phyloP scores from a whole-genome alignment of 2,113 vertebrate genomes.

The Myrmecobius fasciatus region DNA sequence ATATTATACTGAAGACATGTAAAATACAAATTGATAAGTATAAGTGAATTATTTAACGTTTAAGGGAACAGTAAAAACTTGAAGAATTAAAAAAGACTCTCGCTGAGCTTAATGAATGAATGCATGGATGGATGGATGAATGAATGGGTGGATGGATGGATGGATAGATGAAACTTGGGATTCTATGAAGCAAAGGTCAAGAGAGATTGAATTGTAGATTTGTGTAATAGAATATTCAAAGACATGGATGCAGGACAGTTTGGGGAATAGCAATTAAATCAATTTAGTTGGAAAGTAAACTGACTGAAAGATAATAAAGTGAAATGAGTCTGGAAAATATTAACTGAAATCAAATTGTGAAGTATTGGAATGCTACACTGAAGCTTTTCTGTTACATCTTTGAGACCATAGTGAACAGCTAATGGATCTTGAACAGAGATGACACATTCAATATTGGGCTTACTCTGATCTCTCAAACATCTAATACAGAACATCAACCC shows the following conservation, averaged over 20 bases:
- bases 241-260: neutral
- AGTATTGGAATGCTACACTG: neutral
- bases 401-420: neutral
- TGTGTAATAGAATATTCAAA: neutral
- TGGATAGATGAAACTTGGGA: neutral
- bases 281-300: neutral
- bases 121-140: neutral
- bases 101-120: neutral
- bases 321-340: neutral
- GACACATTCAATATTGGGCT: neutral
- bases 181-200: neutral
- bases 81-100: neutral
- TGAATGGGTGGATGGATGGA: too few relatives aligned
- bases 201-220: neutral
- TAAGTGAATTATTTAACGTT: neutral
- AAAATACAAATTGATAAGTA: neutral
- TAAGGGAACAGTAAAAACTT: neutral
- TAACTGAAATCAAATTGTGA: neutral
- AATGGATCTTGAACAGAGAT: neutral
- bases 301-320: neutral
- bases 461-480: neutral
- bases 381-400: neutral
- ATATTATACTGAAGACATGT: neutral
- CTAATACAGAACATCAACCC: neutral
- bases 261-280: neutral